Evolutionary conservation across 2,888 invertebrate genomes (phyloP), one percentile per base, ranked within the genome.

Genomic region (Drosophila neutralis): DNA sequence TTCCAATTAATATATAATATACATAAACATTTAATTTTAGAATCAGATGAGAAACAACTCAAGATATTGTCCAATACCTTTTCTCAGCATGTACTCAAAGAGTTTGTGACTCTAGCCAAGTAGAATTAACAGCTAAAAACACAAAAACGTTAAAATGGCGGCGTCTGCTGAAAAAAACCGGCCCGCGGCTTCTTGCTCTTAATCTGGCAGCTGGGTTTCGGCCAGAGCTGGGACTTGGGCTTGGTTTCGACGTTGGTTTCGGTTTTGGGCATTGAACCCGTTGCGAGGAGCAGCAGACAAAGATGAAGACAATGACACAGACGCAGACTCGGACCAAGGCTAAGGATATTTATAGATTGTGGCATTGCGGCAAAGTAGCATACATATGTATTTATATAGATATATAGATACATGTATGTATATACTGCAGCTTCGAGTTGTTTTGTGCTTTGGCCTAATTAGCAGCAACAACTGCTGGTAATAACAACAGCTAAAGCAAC

Each of bases 271-370:
- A 67, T 69, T 88, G 87, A 83, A 88, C 88, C 64, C 67, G 29
- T 18, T 40, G 21, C 18, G 45, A 15, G 24, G 15, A 38, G 13
- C 31, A 27, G 29, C 21, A 11, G 27, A 8, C 11, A 27, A 35
- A 31, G 58, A 40, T 49, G 58, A 33, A 27, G 52, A 27, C 15
- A 36, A 45, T 24, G 15, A 45, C 45, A 8, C 15, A 24, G 45
- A 45, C 21, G 45, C 45, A 24, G 24, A 24, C 45, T 24, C 21
- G 24, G 4, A 45, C 45, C 68, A 77, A 87, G 86, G 83, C 69
- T 73, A 68, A 82, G 84, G 87, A 85, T 85, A 85, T 89, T 89
- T 89, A 73, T 85, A 85, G 84, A 67, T 27, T 31, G 29, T 27
- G 11, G 21, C 52, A 64, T 51, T 42, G 31, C 59, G 29, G 52